Conservation (phyloP, 2,113 vertebrate genomes). For the Oostethus manadensis region DNA sequence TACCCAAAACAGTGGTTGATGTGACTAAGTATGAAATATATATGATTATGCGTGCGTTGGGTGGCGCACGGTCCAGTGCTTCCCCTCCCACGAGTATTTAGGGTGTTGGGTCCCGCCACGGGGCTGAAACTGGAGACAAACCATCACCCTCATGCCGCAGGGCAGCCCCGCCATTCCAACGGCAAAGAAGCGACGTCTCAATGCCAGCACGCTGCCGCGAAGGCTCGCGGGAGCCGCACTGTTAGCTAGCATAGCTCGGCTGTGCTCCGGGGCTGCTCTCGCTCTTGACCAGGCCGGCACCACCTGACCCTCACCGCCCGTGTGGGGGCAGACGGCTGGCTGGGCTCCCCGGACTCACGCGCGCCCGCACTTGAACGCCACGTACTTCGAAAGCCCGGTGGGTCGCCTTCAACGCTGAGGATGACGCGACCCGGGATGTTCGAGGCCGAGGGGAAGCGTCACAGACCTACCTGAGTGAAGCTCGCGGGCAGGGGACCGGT, state of each 20-base stretch:
- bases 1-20: no score
- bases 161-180: no score
- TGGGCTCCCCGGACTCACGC: background rate
- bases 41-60: no score
- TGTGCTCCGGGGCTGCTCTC: background rate
- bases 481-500: slow-evolving; percentile 1
- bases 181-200: no score
- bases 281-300: slow-evolving; percentile 12
- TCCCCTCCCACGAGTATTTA: no score
- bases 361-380: background rate
- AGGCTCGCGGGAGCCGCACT: no score
- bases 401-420: slow-evolving; percentile 29
- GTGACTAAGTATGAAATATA: no score
- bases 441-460: background rate
- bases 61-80: no score
- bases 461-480: slow-evolving; percentile 46
- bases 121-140: no score
- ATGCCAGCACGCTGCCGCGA: no score
- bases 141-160: no score
- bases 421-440: slow-evolving; percentile 12
- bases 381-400: slow-evolving; percentile 7
- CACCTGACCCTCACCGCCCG: background rate
- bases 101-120: no score
- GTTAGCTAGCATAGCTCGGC: slow-evolving; percentile 9
- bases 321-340: background rate